Percentiles rank a stretch among this genome's conserved stretches.
phyloP scores from a whole-genome alignment of 1,140 invertebrate genomes.

The Bombus sibiricus region DNA sequence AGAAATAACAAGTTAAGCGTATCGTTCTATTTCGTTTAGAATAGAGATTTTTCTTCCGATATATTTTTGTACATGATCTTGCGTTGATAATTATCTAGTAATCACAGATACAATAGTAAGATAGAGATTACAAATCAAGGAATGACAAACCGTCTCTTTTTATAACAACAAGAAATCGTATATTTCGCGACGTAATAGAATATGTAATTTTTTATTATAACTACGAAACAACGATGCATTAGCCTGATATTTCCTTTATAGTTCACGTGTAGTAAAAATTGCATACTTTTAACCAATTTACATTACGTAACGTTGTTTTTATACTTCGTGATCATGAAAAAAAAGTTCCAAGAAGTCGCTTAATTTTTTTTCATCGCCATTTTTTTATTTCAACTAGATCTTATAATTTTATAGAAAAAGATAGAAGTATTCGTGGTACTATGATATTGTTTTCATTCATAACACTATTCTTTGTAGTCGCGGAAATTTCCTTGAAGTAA shows the following conservation, averaged over 20 bases:
- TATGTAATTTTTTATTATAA: no score
- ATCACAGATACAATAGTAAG: background rate
- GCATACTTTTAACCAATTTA: no score
- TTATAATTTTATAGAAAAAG: background rate
- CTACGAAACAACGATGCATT: no score
- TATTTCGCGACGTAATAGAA: background rate
- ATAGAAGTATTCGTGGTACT: background rate
- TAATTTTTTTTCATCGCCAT: no score
- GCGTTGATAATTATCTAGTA: background rate
- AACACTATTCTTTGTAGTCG: background rate
- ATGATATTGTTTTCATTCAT: background rate
- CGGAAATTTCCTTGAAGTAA: background rate
- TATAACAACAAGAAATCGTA: background rate
- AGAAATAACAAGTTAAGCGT: no score
- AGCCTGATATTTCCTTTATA: no score
- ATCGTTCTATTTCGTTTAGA: background rate
- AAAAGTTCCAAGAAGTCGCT: no score
- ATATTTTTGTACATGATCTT: no score
- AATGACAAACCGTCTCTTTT: background rate
- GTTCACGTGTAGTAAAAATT: no score
- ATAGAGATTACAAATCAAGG: background rate
- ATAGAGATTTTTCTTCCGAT: background rate
- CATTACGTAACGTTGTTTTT: no score
- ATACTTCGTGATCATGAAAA: no score
- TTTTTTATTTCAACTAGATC: background rate